phyloP scores from a whole-genome alignment of 2,888 invertebrate genomes.

The Furcula furcula region DNA sequence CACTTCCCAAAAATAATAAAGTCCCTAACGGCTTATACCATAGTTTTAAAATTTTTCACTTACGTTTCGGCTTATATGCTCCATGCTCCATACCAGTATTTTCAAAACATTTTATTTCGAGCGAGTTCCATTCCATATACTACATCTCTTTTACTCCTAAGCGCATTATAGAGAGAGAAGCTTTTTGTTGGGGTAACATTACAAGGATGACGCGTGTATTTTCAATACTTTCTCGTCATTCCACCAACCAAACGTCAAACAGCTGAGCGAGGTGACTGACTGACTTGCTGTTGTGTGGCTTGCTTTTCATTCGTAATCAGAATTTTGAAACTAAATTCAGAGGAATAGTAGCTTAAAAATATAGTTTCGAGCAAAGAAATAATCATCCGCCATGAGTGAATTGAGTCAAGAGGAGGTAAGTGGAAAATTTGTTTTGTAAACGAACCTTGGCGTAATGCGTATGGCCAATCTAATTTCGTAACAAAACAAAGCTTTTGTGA shows the following conservation, averaged over 20 bases:
- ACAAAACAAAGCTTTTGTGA: conserved; percentile 78
- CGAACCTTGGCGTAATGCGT: conserved; percentile 69
- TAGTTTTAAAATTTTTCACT: no score
- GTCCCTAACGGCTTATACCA: no score
- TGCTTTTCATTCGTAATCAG: conserved; percentile 59
- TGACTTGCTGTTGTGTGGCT: conserved; percentile 74
- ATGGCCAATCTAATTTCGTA: conserved; percentile 79
- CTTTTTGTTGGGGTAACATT: conserved; percentile 22
- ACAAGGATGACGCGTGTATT: conserved; percentile 77
- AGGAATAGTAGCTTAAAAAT: conserved; percentile 47
- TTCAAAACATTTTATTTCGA: no score
- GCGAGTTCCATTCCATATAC: no score
- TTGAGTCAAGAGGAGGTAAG: conserved; percentile 94
- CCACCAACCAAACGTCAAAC: conserved; percentile 70
- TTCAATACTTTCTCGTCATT: conserved; percentile 78
- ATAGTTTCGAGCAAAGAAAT: conserved; percentile 38
- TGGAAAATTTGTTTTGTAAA: conserved; percentile 63
- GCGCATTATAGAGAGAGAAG: conserved; percentile 14
- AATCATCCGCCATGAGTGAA: conserved; percentile 86
- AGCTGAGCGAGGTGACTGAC: conserved; percentile 80
- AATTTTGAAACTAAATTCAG: conserved; percentile 52
- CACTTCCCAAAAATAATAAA: no score
- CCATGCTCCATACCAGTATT: no score
- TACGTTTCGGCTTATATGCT: no score
- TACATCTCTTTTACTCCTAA: neutral